Evolutionary conservation across 2,888 invertebrate species (phyloP), one percentile per base, ranked within the genome.

Genomic region (Eupsilia transversa): DNA sequence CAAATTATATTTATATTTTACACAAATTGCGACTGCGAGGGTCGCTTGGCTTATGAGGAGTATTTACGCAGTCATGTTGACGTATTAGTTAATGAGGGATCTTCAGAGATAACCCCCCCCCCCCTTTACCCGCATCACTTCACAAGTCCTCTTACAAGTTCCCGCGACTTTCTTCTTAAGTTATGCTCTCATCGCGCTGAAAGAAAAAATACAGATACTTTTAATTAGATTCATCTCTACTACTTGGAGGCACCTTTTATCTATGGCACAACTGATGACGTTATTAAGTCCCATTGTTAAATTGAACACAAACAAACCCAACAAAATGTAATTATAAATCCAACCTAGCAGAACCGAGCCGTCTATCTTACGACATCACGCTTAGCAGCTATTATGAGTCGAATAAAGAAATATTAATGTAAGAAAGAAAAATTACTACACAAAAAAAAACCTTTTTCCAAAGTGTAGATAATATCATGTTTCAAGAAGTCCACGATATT

Each of bases 401-500:
- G 17, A 65, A 33, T 64, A 23, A 64, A 23, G 6, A 43, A 23
- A 41, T 43, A 20, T 27, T 20, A 63, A 20, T 20, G 43, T 10
- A 17, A 6, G 10, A 33, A 64, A 33, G 23, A 46, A 46, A 30
- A 46, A 30, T 23, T 10, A 20, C 33, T 65, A 10, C 6, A 33
- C 17, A 65, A 1, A 52, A 35, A n/a, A n/a, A n/a, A n/a, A n/a
- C n/a, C 67, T 68, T 35, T 69, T 41, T 63, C 60, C 61, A 72
- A 20, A 7, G 60, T 65, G 61, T 54, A 79, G 69, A 77, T 78
- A 63, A 78, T 82, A 79, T 84, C 80, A 71, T 79, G 80, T 86
- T 85, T 84, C 85, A 77, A 84, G 80, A 74, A 78, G 79, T 80
- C 78, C 77, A 74, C 87, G 77, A 87, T 86, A 84, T 87, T 83